Conservation (phyloP, 2,888 invertebrate genomes). For the Oxytorus armatus region DNA sequence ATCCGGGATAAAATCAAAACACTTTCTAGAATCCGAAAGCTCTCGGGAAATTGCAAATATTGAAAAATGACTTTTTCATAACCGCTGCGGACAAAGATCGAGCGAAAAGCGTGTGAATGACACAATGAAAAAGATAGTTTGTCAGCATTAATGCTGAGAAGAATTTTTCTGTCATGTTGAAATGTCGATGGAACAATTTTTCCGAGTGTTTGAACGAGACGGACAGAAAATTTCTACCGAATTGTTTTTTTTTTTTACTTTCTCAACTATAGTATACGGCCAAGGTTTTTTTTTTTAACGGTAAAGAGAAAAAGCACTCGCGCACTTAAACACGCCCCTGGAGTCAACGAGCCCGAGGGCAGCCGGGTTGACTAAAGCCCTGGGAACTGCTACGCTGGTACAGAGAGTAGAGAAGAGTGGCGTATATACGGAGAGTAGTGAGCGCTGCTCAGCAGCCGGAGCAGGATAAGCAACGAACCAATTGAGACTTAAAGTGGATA, state of each 20-base stretch:
- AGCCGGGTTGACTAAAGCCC: slow-evolving; percentile 59
- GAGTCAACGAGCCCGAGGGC: slow-evolving; percentile 62
- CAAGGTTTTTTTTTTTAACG: slow-evolving; percentile 58
- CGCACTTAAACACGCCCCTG: slow-evolving; percentile 60
- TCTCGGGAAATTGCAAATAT: too few species aligned
- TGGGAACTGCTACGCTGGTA: slow-evolving; percentile 49
- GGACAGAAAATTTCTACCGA: slow-evolving; percentile 20
- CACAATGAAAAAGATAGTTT: too few species aligned
- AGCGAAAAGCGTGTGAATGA: too few species aligned
- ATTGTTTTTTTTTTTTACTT: slow-evolving; percentile 32
- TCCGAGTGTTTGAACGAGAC: slow-evolving; percentile 7
- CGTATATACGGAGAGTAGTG: slow-evolving; percentile 30
- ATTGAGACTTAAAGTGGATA: slow-evolving; percentile 69
- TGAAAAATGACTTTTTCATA: too few species aligned
- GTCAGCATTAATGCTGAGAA: slow-evolving; percentile 3
- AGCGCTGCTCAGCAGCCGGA: slow-evolving; percentile 31
- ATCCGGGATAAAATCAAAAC: too few species aligned
- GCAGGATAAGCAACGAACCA: slow-evolving; percentile 67
- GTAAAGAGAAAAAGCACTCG: slow-evolving; percentile 53
- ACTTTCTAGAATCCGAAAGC: too few species aligned
- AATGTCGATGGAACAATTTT: slow-evolving; percentile 29
- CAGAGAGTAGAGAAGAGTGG: slow-evolving; percentile 33
- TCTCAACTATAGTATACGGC: slow-evolving; percentile 3
- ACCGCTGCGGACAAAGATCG: too few species aligned
- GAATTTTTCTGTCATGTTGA: slow-evolving; percentile 4